Base-by-base conservation (phyloP, 2,888 invertebrate species). In the Carabus problematicus region DNA sequence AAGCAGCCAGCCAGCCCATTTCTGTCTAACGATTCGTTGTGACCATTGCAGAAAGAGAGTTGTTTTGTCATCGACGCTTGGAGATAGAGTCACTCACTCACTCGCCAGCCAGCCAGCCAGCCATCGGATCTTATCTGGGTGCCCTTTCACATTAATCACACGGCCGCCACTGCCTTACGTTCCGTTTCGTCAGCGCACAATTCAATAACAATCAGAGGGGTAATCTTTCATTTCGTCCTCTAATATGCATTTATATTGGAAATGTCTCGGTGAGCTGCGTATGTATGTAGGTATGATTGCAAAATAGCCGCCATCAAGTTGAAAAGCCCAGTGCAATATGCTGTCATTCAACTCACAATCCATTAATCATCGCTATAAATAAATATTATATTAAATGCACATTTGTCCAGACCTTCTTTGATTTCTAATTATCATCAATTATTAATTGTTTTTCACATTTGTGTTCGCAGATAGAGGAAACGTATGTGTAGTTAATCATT, bases 211-310 rank as follows among this genome's bases (percentile, higher is more conserved):
- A 75, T 75, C 71, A 39, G 41, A 8, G 45, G 72, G 70, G 73
- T 73, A 74, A 76, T 76, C 75, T 74, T 73, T 74, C 73, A 74
- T 76, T 76, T 67, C 67, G 29, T 58, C 16, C 75, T 75, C 75
- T 74, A 73, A 77, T 76, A 77, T 76, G 77, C 75, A 77, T 77
- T 77, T 77, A 77, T 77, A 76, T 76, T 73, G 73, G 71, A 74
- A 73, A 73, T 76, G 74, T 73, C 71, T 75, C 72, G 72, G 54
- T 55, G 55, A 71, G 52, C n/a, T n/a, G n/a, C n/a, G 29, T 3
- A 6, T 29, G 29, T 29, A 29, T 29, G 29, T 29, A 29, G 29
- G 29, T 29, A 29, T 29, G 29, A 29, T 29, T 2, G 29, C 29
- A 6, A 2, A 29, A 29, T n/a, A 29, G 6, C 29, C 2, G 29